Base-by-base conservation (phyloP, 2,797 vertebrate species). In the Hyperoplus immaculatus region DNA sequence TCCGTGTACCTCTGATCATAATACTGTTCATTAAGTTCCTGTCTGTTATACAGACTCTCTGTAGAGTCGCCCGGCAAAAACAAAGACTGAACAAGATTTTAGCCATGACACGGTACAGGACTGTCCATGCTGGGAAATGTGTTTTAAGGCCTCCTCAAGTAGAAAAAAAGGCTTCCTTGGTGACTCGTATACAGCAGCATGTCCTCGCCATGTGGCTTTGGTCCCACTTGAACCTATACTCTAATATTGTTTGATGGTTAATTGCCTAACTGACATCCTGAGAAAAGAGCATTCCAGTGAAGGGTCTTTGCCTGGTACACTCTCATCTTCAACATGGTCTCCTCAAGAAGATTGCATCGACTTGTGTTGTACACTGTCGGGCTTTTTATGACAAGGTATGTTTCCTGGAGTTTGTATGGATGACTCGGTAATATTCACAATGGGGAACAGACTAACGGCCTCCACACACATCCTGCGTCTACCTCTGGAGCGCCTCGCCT, bases 241-340 rank as follows among this genome's bases (percentile, higher is more conserved):
- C 29, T 54, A 66, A 66, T 54, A 21, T 54, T 42, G 64, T 66
- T 66, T 66, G 36, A 53, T 43, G 50, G 13, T 54, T 53, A 54
- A 55, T 21, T 62, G 11, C 61, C 8, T 57, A 41, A 47, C 45
- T 43, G 57, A 12, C 50, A 71, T 16, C n/a, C 56, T 29, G 29
- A 38, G 16, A 49, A n/a, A 2, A 13, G 29, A 45, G 11, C 18
- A 10, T 49, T 73, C 0, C 4, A 50, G 42, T 39, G 29, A 54
- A 62, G 38, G 8, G 5, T 21, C 63, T 50, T n/a, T 7, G 13
- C 41, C 43, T 41, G 41, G 41, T 29, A 16, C 13, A 45, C 11
- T 5, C 41, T 67, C 29, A 39, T 68, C 56, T 47, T 47, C 58
- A 9, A 36, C 47, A 16, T 8, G 38, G 38, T 45, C 5, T 50